Percentiles rank a stretch among this genome's conserved stretches.
Conservation (phyloP, 2,888 invertebrate genomes). For the Diloba caeruleocephala region DNA sequence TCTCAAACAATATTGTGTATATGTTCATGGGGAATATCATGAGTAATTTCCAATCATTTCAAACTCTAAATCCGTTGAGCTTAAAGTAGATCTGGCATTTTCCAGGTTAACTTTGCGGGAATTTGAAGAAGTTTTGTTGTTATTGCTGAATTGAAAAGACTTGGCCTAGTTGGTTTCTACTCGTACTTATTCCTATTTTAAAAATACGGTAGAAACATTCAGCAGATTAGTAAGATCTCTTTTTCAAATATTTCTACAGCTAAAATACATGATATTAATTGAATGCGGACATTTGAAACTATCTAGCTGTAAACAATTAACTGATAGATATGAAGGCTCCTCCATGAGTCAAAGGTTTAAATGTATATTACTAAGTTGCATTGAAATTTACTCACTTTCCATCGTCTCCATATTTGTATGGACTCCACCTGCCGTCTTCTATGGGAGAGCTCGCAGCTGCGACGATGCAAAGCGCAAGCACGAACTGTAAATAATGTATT, state of each 20-base stretch:
- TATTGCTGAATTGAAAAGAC: constrained; percentile 31
- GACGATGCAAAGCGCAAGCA: constrained; percentile 73
- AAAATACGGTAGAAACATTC: constrained; percentile 20
- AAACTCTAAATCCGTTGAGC: constrained; percentile 26
- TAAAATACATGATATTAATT: constrained; percentile 11
- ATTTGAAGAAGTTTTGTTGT: constrained; percentile 43
- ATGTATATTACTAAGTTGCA: constrained; percentile 50
- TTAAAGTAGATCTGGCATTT: constrained; percentile 33
- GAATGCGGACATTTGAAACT: constrained; percentile 14
- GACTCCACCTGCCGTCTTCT: constrained; percentile 80
- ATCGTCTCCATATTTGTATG: constrained; percentile 75
- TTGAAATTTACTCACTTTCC: constrained; percentile 85
- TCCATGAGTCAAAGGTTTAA: constrained; percentile 39
- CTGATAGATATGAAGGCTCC: constrained; percentile 18
- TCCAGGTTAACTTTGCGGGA: constrained; percentile 24
- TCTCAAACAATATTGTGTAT: constrained; percentile 1
- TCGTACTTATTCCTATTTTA: constrained; percentile 18
- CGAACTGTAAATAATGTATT: constrained; percentile 66
- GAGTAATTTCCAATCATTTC: constrained; percentile 15
- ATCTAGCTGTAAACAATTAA: constrained; percentile 9
- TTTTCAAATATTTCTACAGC: constrained; percentile 3
- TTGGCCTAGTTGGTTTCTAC: constrained; percentile 33
- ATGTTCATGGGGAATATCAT: constrained; percentile 6
- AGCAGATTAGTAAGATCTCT: constrained; percentile 10
- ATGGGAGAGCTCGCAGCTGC: constrained; percentile 70